These are phyloP conservation scores for Battus philenor DNA, from an alignment of 1,140 invertebrate genomes.

Conservation along the genomic window DNA sequence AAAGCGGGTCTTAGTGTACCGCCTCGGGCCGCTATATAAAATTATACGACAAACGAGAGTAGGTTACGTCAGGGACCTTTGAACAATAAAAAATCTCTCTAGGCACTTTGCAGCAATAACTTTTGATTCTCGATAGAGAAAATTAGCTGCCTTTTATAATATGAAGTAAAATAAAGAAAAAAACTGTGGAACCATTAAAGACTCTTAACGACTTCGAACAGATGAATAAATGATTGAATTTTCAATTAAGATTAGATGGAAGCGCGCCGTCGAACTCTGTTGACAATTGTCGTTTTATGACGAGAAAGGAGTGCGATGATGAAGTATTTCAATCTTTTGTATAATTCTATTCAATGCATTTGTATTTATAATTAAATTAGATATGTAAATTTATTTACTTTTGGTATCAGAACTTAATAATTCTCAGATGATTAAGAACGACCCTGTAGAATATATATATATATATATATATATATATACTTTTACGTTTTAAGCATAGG, in stretches of 20 bases:
- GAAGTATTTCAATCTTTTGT: not conserved
- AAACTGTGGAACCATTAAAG: conserved; percentile 56
- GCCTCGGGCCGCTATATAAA: conserved; percentile 13
- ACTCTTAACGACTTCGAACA: conserved; percentile 63
- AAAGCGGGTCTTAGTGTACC: conserved; percentile 11
- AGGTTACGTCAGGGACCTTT: conserved; percentile 7
- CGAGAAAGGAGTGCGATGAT: conserved; percentile 25
- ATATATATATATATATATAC: too few relatives aligned
- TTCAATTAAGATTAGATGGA: conserved; percentile 69
- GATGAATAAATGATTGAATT: conserved; percentile 74
- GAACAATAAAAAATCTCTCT: conserved; percentile 24
- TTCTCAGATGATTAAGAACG: too few relatives aligned
- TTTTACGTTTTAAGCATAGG: too few relatives aligned
- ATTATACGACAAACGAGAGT: conserved; percentile 11
- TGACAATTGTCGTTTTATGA: conserved; percentile 48
- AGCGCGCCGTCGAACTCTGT: conserved; percentile 53
- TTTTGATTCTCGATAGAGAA: conserved; percentile 41
- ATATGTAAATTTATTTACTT: too few relatives aligned
- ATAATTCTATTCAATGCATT: not conserved
- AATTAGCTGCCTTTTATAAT: conserved; percentile 56
- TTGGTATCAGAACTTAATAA: too few relatives aligned
- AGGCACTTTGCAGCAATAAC: conserved; percentile 30
- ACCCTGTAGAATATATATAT: too few relatives aligned
- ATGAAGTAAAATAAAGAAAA: conserved; percentile 52
- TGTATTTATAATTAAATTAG: too few relatives aligned